These are phyloP conservation scores for Temnothorax rugatulus DNA, from an alignment of 2,888 invertebrate genomes.

Conservation along the genomic window DNA sequence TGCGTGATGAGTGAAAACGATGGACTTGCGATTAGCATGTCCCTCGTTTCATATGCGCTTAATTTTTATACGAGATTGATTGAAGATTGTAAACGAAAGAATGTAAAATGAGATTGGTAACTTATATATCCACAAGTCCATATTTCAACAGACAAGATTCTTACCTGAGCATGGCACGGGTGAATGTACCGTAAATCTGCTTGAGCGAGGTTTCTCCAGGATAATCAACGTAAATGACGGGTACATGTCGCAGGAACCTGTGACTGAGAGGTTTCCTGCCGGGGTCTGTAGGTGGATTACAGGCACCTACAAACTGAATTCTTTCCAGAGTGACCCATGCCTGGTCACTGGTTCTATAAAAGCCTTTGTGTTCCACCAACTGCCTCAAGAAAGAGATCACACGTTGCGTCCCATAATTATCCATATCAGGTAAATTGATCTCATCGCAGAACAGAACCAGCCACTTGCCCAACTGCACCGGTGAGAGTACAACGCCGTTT, in stretches of 20 bases:
- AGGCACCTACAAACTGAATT: conserved; percentile 99
- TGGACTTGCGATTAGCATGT: too few relatives aligned
- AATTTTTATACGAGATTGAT: background rate
- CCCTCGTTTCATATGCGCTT: too few relatives aligned
- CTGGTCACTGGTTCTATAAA: conserved; percentile 96
- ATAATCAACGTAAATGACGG: conserved; percentile 99
- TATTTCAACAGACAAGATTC: conserved; percentile 12
- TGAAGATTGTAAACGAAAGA: background rate
- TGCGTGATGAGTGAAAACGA: too few relatives aligned
- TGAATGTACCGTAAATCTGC: conserved; percentile 99
- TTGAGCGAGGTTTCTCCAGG: conserved; percentile 99
- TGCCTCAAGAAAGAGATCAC: conserved; percentile 99
- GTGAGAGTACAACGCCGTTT: conserved; percentile 98
- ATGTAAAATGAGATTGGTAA: background rate
- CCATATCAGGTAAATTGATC: conserved; percentile 99
- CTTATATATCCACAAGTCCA: background rate
- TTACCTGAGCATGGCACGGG: conserved; percentile 96
- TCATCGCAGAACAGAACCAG: conserved; percentile 99
- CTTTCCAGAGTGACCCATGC: conserved; percentile 99
- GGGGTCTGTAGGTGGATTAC: conserved; percentile 99
- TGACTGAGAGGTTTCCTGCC: conserved; percentile 98
- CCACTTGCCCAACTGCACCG: conserved; percentile 99
- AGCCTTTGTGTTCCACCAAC: conserved; percentile 98
- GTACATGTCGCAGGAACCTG: conserved; percentile 96
- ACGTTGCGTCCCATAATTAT: conserved; percentile 98